These are phyloP conservation scores for Ibycter americanus DNA, from an alignment of 2,797 vertebrate species.

Conservation along the genomic window DNA sequence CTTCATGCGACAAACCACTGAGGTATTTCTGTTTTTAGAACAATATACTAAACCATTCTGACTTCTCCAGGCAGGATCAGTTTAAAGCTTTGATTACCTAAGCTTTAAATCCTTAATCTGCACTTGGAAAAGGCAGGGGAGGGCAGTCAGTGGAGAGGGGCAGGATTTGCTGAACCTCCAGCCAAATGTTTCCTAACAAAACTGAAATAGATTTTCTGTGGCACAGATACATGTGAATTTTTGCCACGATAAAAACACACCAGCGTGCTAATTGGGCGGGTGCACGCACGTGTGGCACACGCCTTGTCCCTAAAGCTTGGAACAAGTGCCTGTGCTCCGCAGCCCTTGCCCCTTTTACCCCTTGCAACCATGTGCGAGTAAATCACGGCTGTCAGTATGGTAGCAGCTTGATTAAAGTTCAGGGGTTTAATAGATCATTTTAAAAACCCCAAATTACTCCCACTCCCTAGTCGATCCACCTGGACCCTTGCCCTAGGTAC, in stretches of 20 bases:
- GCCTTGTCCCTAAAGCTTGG: not conserved
- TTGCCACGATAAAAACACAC: not conserved
- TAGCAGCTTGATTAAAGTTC: slow-evolving; percentile 98
- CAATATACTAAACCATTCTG: not conserved
- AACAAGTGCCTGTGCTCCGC: slow-evolving; percentile 76
- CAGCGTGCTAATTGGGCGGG: not conserved
- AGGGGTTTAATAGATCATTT: slow-evolving; percentile 99
- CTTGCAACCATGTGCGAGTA: slow-evolving; percentile 82
- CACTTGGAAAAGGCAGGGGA: not conserved
- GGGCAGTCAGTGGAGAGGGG: not conserved
- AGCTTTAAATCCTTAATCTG: slow-evolving; percentile 48
- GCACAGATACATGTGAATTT: not conserved
- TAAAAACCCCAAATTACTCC: slow-evolving; percentile 91
- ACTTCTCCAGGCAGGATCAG: slow-evolving; percentile 38
- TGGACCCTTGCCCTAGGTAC: slow-evolving; percentile 92
- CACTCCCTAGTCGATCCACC: slow-evolving; percentile 90
- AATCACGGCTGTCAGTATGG: slow-evolving; percentile 91
- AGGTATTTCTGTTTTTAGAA: slow-evolving; percentile 38
- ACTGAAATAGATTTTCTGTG: not conserved
- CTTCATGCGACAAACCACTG: not conserved
- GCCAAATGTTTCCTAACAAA: not conserved
- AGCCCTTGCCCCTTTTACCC: slow-evolving; percentile 79
- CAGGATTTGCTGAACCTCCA: not conserved
- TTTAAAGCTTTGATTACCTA: slow-evolving; percentile 56
- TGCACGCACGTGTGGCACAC: not conserved